Base-by-base conservation (phyloP, 2,797 vertebrate genomes). In the Anas bahamensis region DNA sequence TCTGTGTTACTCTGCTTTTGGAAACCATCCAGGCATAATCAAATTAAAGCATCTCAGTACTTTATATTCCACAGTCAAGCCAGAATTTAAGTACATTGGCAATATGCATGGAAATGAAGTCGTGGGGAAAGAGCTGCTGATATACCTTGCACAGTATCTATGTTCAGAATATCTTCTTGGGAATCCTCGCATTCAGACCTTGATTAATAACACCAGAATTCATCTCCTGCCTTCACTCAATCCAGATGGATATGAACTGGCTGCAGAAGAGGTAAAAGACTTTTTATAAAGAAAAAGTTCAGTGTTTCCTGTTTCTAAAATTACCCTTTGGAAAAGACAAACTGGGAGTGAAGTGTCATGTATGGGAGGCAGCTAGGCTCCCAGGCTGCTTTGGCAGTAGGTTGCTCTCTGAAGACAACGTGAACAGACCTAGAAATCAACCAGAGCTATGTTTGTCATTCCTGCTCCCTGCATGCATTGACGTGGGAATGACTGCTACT, bases 31-130 rank as follows among this genome's bases (percentile, higher is more conserved):
- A 79, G 28, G 4, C 66, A 37, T 64, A 75, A 88, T 91, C 35
- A 66, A 69, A 93, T 86, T 82, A 85, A 93, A 93, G 13, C 69
- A 55, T 75, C 46, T 85, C 46, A 11, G 89, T 69, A 3, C 61
- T 55, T 93, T 52, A 29, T 94, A 84, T 71, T 95, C 76, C 71
- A 42, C 95, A 99, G 99, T 99, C 97, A 98, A 99, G 96, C 99
- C 99, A 13, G 99, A 99, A 97, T 98, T 99, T 90, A 99, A 99
- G 96, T 97, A 99, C 60, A 96, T 99, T 46, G 99, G 98, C 57
- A 99, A 99, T 97, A 99, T 99, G 98, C 99, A 99, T 0, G 99
- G 99, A 63, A 99, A 99, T 23, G 99, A 99, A 97, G 99, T 99
- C 44, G 97, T 99, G 41, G 99, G 99, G 39, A 98, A 98, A 55